Base-by-base conservation (phyloP, 2,888 invertebrate genomes). In the Tetropium fuscum region DNA sequence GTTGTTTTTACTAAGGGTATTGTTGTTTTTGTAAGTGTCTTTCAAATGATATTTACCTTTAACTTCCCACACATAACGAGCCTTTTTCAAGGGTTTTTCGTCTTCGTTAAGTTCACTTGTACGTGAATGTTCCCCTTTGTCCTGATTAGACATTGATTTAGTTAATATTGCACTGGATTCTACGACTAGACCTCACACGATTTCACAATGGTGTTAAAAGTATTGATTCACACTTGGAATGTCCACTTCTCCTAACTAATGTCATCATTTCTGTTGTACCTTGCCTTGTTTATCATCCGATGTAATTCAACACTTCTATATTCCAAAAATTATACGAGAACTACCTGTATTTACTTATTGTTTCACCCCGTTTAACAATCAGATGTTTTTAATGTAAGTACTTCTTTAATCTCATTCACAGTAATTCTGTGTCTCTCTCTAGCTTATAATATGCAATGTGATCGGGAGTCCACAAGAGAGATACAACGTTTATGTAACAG, bases 41-140 rank as follows among this genome's bases (percentile, higher is more conserved):
- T 84, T 87, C 65, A 87, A 78, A 75, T 87, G 87, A 76, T 87
- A 84, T 83, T 86, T 82, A 47, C 88, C 88, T 81, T 88, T 88
- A 59, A 88, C 85, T 83, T 88, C 87, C 88, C 88, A 88, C 53
- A 87, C 84, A 80, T 86, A 88, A 71, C 86, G 83, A 58, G 88
- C 88, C 80, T 88, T 88, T 78, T 88, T 88, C 69, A 87, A 83
- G 74, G 88, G 88, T 80, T 87, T 85, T 72, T 86, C 85, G 56
- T 82, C 81, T 67, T 84, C 84, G 74, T 78, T 76, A 65, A 78
- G 82, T 80, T 84, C 84, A 80, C 81, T 83, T 78, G 82, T 84
- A 71, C 82, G 80, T 60, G 86, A 84, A 60, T 84, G 81, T 71
- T 84, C 83, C 58, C 83, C 85, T 32, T 55, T 47, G 20, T 58